These are phyloP conservation scores for Macquaria ambigua DNA, from an alignment of 2,113 vertebrate genomes.

Conservation along the genomic window DNA sequence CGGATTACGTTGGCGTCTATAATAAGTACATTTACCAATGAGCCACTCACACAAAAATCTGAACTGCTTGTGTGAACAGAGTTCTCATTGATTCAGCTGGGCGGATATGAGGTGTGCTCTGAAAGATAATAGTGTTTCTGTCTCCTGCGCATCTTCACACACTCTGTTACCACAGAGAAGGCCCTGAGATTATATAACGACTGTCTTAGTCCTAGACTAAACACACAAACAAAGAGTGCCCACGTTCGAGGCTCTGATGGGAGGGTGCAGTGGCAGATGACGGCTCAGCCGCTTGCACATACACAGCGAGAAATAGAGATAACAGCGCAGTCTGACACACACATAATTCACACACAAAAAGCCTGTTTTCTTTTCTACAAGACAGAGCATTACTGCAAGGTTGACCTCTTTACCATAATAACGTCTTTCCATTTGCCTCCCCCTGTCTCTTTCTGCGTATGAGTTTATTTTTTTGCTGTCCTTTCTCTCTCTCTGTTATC, in stretches of 20 bases:
- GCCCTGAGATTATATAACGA: conserved; percentile 7
- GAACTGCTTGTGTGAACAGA: background rate
- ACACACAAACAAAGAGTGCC: conserved; percentile 1
- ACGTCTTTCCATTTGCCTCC: conserved; percentile 20
- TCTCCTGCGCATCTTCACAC: conserved; percentile 6
- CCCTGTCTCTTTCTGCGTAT: conserved; percentile 15
- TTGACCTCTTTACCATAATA: conserved; percentile 76
- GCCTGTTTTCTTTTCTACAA: conserved; percentile 58
- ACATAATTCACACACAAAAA: conserved; percentile 33
- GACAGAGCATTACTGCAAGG: conserved; percentile 60
- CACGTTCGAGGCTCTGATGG: background rate
- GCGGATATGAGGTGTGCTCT: background rate
- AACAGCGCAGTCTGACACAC: conserved; percentile 2
- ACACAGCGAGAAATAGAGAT: background rate
- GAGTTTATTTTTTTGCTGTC: background rate
- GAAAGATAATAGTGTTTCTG: background rate
- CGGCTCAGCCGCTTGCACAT: background rate
- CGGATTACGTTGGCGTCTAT: background rate
- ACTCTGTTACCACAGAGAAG: background rate
- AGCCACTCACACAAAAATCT: background rate
- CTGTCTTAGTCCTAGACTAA: background rate
- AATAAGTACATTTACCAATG: background rate
- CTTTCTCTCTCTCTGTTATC: background rate
- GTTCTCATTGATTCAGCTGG: background rate
- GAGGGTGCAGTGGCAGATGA: conserved; percentile 2